Conservation (phyloP, 2,797 vertebrate species). For the Heterohyrax brucei region DNA sequence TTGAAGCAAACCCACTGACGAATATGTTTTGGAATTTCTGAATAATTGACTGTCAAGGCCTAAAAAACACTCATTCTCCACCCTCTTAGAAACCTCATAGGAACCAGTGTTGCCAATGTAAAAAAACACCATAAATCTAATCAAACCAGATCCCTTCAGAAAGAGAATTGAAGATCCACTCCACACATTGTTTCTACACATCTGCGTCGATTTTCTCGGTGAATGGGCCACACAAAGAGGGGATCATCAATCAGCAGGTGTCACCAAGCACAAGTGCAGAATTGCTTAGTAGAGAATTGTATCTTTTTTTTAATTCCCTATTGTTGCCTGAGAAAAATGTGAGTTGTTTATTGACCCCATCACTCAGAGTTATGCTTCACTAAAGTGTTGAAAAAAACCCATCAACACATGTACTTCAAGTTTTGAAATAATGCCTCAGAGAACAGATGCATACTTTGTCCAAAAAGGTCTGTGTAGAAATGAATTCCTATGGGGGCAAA, state of each 20-base stretch:
- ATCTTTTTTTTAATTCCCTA: slow-evolving; percentile 61
- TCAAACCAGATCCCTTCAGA: slow-evolving; percentile 49
- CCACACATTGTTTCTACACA: neutral
- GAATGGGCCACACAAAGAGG: neutral
- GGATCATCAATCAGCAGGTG: slow-evolving; percentile 42
- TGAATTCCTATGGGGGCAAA: slow-evolving; percentile 74
- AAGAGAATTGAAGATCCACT: slow-evolving; percentile 19
- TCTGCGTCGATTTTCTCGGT: neutral
- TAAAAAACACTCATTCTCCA: slow-evolving; percentile 47
- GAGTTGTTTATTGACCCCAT: slow-evolving; percentile 76
- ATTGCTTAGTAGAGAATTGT: slow-evolving; percentile 64
- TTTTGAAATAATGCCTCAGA: slow-evolving; percentile 70
- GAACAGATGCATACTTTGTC: slow-evolving; percentile 74
- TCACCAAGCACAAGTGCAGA: slow-evolving; percentile 18
- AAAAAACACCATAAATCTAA: slow-evolving; percentile 74
- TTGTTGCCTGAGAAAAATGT: slow-evolving; percentile 67
- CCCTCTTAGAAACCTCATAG: slow-evolving; percentile 66
- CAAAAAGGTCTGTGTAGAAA: slow-evolving; percentile 64
- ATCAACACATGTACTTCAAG: slow-evolving; percentile 48
- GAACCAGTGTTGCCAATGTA: slow-evolving; percentile 52
- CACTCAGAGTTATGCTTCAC: slow-evolving; percentile 70
- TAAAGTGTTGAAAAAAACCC: slow-evolving; percentile 65
- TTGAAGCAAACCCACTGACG: slow-evolving; percentile 81
- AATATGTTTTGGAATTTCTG: slow-evolving; percentile 78
- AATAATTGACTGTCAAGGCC: slow-evolving; percentile 79